Conservation (phyloP, 2,888 invertebrate species). For the Prenolepis imparis region DNA sequence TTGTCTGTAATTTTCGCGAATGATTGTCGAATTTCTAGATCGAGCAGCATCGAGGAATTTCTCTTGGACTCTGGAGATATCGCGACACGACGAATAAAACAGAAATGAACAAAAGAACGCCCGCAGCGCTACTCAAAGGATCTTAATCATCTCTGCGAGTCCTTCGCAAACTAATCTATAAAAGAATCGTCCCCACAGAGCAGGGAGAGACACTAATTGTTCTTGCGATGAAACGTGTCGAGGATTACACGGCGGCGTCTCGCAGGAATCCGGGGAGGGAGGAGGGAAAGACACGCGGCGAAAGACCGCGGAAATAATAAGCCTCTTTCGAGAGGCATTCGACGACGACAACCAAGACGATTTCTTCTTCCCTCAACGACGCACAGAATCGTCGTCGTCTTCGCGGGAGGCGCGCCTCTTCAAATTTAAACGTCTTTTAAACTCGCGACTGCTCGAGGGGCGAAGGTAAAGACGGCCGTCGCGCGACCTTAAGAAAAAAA, state of each 20-base stretch:
- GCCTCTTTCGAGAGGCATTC: constrained; percentile 75
- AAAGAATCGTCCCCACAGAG: constrained; percentile 47
- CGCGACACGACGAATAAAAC: background rate
- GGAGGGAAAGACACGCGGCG: constrained; percentile 64
- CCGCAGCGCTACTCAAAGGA: constrained; percentile 20
- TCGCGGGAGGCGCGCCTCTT: constrained; percentile 48
- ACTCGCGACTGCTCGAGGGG: constrained; percentile 50
- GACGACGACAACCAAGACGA: constrained; percentile 28
- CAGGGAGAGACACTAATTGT: constrained; percentile 76
- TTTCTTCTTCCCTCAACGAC: background rate
- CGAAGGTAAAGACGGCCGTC: constrained; percentile 52
- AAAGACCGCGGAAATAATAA: constrained; percentile 82
- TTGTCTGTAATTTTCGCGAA: background rate
- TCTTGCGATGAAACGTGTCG: constrained; percentile 69
- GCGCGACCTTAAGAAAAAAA: constrained; percentile 73
- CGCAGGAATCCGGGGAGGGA: constrained; percentile 26
- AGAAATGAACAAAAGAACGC: constrained; percentile 19
- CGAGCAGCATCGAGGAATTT: background rate
- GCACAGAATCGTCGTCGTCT: background rate
- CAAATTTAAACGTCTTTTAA: constrained; percentile 53
- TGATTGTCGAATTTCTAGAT: background rate
- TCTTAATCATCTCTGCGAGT: constrained; percentile 21
- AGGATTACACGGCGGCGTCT: constrained; percentile 72
- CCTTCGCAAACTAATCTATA: background rate
- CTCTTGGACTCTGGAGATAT: background rate